Conservation (phyloP, 2,113 vertebrate genomes). For the Microcebus murinus region DNA sequence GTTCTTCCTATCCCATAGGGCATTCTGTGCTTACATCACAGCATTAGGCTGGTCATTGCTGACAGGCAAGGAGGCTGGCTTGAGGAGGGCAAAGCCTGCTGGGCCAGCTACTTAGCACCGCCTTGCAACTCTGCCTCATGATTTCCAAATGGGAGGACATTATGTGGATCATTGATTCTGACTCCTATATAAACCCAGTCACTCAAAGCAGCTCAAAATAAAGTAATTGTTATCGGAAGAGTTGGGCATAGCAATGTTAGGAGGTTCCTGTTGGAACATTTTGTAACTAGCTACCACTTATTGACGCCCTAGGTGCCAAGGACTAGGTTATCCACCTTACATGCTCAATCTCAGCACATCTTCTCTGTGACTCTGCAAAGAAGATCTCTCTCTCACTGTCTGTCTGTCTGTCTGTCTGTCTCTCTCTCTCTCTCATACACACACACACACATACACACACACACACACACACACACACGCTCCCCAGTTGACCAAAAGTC, state of each 20-base stretch:
- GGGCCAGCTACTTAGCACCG: neutral
- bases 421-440: too few relatives aligned
- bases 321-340: neutral
- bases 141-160: slow-evolving; percentile 16
- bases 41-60: neutral
- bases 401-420: too few relatives aligned
- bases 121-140: neutral
- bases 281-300: neutral
- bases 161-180: neutral
- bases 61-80: neutral
- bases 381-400: neutral
- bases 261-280: neutral
- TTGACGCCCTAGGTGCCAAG: neutral
- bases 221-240: neutral
- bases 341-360: neutral
- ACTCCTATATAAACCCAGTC: neutral
- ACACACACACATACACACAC: neutral
- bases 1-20: neutral
- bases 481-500: neutral
- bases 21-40: accelerated
- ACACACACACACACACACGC: neutral
- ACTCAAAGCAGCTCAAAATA: slow-evolving; percentile 32
- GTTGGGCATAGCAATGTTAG: neutral
- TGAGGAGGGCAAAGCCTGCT: neutral
- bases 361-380: neutral